Evolutionary conservation across 2,888 invertebrate species (phyloP), one percentile per base, ranked within the genome.

Genomic region (Lycophotia porphyrea): DNA sequence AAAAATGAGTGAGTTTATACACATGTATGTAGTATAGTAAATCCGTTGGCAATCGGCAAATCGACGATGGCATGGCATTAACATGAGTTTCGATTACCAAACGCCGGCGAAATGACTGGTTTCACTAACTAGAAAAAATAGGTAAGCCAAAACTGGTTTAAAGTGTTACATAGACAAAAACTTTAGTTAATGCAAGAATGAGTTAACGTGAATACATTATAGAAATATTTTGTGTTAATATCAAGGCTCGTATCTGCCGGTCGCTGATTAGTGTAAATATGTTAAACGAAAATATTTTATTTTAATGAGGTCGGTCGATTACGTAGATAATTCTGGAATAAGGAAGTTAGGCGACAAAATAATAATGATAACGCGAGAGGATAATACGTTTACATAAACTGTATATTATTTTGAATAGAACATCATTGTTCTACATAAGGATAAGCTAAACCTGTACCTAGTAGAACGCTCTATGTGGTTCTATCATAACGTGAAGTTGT

Each of bases 91-190:
- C 52, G 44, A 78, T 73, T 21, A 27, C 64, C 8, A 31, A 31
- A 42, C 34, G 21, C 21, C 36, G 36, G 21, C 44, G 34, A 78
- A 72, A 66, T 47, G 39, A 52, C 52, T 39, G 27, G 52, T 81
- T 74, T 61, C n/a, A 39, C 39, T 55, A 15, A 15, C 36, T 31
- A 66, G 31, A 81, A 66, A 71, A 73, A 81, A 74, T 31, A 27
- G 15, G 21, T 0, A 44, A 39, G 31, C 11, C 9, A 24, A 47
- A 78, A 81, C 78, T 7, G 47, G 76, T 78, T 81, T 4, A 27
- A 73, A 49, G 39, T 67, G 34, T 75, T 78, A 67, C 66, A 47
- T 61, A 44, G n/a, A 49, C 47, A n/a, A 15, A 39, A 67, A 74
- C 21, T 80, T 34, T 34, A 49, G 13, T 52, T 36, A 70, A 52